Conservation (phyloP, 2,888 invertebrate species). For the Idaea straminata region DNA sequence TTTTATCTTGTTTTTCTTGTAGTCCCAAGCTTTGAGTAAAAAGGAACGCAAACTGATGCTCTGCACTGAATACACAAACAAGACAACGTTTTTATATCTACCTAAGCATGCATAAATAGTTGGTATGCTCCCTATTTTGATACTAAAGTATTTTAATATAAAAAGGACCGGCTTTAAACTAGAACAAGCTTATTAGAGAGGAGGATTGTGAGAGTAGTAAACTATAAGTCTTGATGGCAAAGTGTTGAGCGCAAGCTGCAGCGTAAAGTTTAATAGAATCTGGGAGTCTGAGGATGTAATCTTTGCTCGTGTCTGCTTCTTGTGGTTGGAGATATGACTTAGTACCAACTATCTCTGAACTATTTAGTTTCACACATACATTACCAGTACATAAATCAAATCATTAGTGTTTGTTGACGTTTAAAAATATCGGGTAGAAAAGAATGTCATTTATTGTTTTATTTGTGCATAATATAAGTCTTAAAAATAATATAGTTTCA, state of each 20-base stretch:
- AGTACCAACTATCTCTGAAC: constrained; percentile 10
- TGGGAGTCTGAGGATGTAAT: constrained; percentile 26
- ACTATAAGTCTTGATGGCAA: constrained; percentile 26
- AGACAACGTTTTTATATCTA: not conserved
- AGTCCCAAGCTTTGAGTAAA: constrained; percentile 1
- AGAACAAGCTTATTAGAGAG: not conserved
- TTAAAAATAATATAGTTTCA: no score
- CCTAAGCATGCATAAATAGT: not conserved
- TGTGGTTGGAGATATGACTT: constrained; percentile 8
- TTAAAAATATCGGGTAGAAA: no score
- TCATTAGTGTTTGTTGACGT: no score
- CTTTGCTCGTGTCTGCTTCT: constrained; percentile 19
- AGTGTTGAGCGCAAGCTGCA: constrained; percentile 23
- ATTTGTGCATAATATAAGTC: no score
- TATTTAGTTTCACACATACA: constrained; percentile 7
- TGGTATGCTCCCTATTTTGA: not conserved
- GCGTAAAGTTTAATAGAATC: constrained; percentile 33
- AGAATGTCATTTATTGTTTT: no score
- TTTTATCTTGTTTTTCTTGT: constrained; percentile 1
- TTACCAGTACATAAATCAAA: constrained; percentile 4
- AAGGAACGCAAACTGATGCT: not conserved
- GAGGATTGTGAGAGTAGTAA: constrained; percentile 4
- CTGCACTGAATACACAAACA: constrained; percentile 1
- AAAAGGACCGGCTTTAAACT: constrained; percentile 2
- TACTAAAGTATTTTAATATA: not conserved